phyloP scores from a whole-genome alignment of 2,113 vertebrate genomes.

The Rhabdornis inornatus region DNA sequence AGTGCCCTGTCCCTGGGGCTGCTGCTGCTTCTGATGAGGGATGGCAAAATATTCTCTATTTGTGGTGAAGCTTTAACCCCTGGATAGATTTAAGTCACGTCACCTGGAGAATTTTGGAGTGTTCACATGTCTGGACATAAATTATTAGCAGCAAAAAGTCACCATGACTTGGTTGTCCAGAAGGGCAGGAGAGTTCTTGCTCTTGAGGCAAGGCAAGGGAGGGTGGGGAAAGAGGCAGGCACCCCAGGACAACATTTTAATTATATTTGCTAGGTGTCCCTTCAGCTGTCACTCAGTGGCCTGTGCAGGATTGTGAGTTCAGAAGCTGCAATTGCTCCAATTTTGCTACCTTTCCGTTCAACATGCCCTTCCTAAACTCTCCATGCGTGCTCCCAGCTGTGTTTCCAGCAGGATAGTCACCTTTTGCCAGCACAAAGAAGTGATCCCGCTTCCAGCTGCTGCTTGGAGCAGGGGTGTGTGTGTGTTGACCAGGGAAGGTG shows the following conservation, averaged over 20 bases:
- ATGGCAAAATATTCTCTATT: background rate
- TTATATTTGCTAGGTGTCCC: background rate
- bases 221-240: background rate
- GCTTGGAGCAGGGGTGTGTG: rapidly evolving
- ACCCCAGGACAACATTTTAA: background rate
- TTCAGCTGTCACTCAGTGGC: background rate
- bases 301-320: background rate
- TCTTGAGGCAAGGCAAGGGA: background rate
- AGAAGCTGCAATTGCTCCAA: background rate
- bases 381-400: rapidly evolving
- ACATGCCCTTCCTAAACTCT: background rate
- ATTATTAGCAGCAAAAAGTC: background rate
- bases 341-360: background rate
- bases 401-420: background rate
- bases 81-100: rapidly evolving
- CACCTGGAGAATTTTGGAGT: background rate
- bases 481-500: background rate
- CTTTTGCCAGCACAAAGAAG: rapidly evolving
- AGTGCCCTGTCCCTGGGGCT: background rate
- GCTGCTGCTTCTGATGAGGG: background rate
- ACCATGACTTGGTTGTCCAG: background rate
- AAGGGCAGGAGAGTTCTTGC: background rate
- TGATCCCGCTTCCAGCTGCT: background rate
- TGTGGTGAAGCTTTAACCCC: background rate
- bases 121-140: background rate